Conservation (phyloP, 1,140 invertebrate genomes). For the Leptinotarsa texana region DNA sequence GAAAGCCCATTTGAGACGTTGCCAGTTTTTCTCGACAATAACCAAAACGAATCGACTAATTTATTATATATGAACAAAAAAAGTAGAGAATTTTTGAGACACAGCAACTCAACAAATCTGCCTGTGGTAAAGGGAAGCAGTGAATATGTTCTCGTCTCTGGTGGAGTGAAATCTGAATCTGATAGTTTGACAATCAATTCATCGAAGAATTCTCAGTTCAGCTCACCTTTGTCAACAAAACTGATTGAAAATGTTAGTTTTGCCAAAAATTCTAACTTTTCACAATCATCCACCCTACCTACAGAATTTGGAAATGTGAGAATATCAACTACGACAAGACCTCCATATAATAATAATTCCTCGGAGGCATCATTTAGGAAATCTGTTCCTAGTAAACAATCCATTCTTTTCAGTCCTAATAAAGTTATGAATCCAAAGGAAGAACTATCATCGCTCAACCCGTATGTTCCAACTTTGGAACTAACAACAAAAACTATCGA, state of each 20-base stretch:
- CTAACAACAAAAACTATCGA: slow-evolving; percentile 29
- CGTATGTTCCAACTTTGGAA: not conserved
- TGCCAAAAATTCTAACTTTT: not conserved
- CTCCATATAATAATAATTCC: too few species aligned
- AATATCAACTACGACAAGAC: too few species aligned
- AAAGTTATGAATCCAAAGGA: not conserved
- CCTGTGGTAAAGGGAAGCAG: not conserved
- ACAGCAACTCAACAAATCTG: too few species aligned
- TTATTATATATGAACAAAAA: not conserved
- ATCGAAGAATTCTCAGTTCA: not conserved
- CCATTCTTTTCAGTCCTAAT: too few species aligned
- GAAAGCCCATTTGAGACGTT: not conserved
- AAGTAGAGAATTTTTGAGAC: not conserved
- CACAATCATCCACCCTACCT: too few species aligned
- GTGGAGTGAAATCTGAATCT: not conserved
- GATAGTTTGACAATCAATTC: not conserved
- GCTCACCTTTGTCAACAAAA: not conserved
- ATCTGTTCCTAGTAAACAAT: too few species aligned
- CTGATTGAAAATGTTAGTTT: not conserved
- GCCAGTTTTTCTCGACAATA: too few species aligned
- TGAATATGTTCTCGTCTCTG: not conserved
- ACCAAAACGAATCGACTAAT: too few species aligned
- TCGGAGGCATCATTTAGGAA: too few species aligned
- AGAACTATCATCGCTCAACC: not conserved
- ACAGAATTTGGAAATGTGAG: too few species aligned